Base-by-base conservation (phyloP, 2,888 invertebrate genomes). In the Spodoptera picta region DNA sequence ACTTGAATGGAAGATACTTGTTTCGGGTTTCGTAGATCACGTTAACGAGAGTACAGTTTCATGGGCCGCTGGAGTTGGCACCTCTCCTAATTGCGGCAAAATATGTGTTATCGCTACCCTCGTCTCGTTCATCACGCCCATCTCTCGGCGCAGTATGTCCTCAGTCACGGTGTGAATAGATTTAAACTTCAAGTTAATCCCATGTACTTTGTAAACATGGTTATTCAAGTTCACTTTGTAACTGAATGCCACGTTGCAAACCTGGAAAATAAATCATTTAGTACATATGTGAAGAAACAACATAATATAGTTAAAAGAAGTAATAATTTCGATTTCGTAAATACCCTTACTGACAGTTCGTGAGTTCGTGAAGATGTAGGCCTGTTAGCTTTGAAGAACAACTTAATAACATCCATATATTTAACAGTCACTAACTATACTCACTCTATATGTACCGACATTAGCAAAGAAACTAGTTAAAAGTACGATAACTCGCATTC, bases 221-320 rank as follows among this genome's bases (percentile, higher is more conserved):
- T 95, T 95, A 83, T 95, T 95, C 14, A 95, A 75, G 69, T 95
- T 95, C 70, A 95, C 95, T 74, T 95, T 95, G 81, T 95, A 95
- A 75, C 95, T 94, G 80, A 95, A 95, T 6, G 94, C 92, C 0
- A 95, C 92, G 68, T 92, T 93, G 86, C 95, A 95, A 27, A 95
- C 92, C 95, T 95, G 89, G 1, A 69, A 69, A 19, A 57, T 3
- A 3, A 14, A n/a, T 44, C 41, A 19, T 14, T 19, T n/a, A 27
- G n/a, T 47, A 12, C 43, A 43, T 2, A 42, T 36, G 7, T 36
- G 36, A 36, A 36, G 36, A 36, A 36, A 36, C 36, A 2, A 36
- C 36, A 36, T 6, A 36, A 2, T 36, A 9, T 36, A 27, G 27
- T 36, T 36, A 36, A 6, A 1, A 36, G 7, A 9, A 36, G 9